These are phyloP conservation scores for Poeciliopsis occidentalis DNA, from an alignment of 2,113 vertebrate genomes.

Conservation along the genomic window DNA sequence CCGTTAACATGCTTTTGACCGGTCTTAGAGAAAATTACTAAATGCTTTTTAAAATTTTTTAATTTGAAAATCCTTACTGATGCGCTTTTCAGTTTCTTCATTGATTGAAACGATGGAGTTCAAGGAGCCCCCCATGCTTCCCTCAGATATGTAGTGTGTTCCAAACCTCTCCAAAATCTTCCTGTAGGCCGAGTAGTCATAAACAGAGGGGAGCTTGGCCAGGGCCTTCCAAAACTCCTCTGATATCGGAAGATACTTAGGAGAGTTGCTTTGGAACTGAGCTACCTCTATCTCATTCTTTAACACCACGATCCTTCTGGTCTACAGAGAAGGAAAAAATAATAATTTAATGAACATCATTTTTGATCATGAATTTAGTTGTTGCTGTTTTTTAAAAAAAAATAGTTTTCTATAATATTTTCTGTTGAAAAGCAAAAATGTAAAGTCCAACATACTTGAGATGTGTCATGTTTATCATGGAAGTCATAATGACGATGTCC, in stretches of 20 bases:
- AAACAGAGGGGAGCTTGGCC: constrained; percentile 81
- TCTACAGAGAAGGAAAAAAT: constrained; percentile 64
- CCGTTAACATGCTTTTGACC: not conserved
- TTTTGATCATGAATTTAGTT: not conserved
- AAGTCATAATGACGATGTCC: constrained; percentile 55
- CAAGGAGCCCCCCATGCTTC: constrained; percentile 87
- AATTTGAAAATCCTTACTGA: constrained; percentile 63
- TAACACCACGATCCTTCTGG: constrained; percentile 79
- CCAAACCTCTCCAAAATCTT: constrained; percentile 84
- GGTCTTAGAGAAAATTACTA: not conserved
- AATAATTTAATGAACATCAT: not conserved
- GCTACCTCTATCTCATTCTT: constrained; percentile 86
- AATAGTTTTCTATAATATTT: not conserved
- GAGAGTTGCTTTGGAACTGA: constrained; percentile 86
- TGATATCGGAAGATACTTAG: constrained; percentile 82
- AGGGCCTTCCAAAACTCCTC: constrained; percentile 88
- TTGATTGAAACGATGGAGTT: constrained; percentile 78
- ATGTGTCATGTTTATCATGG: constrained; percentile 14
- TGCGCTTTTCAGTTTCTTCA: constrained; percentile 56
- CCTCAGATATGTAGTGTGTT: constrained; percentile 88
- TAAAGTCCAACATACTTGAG: constrained; percentile 30
- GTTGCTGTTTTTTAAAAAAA: too few relatives aligned
- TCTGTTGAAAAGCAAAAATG: not conserved
- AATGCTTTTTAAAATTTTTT: not conserved
- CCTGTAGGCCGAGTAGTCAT: constrained; percentile 83